Percentiles rank a stretch among this genome's conserved stretches.
phyloP scores from a whole-genome alignment of 2,888 invertebrate species.

The Plusia festucae region DNA sequence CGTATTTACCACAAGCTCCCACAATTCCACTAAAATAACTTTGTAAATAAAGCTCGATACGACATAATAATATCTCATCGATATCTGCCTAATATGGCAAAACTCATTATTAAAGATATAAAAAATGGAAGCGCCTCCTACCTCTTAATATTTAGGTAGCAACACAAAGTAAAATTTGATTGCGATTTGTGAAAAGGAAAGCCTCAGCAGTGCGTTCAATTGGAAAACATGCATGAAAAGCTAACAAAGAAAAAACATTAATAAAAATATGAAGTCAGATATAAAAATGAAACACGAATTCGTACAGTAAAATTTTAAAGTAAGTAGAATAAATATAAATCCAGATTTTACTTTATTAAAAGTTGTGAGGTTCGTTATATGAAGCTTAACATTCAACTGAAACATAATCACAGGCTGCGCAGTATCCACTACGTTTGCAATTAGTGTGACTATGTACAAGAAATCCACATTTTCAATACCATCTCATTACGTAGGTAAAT shows the following conservation, averaged over 20 bases:
- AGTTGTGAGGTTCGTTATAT: slow-evolving; percentile 4
- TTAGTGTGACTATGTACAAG: slow-evolving; percentile 1
- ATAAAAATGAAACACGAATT: background rate
- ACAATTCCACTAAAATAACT: too few relatives aligned
- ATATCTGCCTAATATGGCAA: too few relatives aligned
- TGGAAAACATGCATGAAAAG: slow-evolving; percentile 1
- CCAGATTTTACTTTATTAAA: background rate
- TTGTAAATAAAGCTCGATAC: too few relatives aligned
- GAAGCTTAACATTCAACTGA: background rate
- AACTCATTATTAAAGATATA: too few relatives aligned
- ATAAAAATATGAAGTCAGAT: background rate
- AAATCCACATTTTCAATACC: background rate
- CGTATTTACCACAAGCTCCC: too few relatives aligned
- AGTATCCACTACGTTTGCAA: background rate
- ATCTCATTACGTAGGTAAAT: background rate
- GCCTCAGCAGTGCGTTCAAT: background rate
- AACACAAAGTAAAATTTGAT: background rate
- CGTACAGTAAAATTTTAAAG: too few relatives aligned
- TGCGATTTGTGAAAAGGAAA: background rate
- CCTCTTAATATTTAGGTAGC: too few relatives aligned
- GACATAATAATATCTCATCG: too few relatives aligned
- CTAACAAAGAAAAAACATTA: background rate
- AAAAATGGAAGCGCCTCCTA: too few relatives aligned
- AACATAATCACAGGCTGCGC: background rate
- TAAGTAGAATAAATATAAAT: background rate